Conservation (phyloP, 2,888 invertebrate genomes). For the Mechanitis mazaeus region DNA sequence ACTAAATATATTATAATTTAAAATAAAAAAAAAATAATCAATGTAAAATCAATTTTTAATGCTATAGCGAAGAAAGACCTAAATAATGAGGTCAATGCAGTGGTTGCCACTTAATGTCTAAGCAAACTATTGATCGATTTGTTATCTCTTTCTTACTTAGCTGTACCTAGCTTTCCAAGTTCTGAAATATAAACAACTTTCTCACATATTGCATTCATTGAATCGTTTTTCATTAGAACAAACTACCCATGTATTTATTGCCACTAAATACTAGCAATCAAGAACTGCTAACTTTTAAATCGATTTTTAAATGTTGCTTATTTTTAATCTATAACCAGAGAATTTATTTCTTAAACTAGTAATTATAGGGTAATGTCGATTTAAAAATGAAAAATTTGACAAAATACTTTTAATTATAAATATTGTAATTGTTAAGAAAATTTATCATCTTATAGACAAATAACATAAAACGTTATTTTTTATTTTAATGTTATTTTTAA, state of each 20-base stretch:
- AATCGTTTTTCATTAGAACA: conserved; percentile 15
- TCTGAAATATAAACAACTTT: conserved; percentile 22
- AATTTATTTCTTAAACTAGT: not conserved
- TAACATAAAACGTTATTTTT: no score
- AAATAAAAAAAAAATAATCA: not conserved
- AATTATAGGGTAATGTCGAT: not conserved
- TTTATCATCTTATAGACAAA: no score
- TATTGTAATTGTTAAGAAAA: no score
- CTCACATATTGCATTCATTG: conserved; percentile 15
- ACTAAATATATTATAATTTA: not conserved
- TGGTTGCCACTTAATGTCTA: conserved; percentile 70
- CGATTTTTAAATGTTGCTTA: conserved; percentile 2
- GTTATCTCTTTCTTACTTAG: conserved; percentile 69
- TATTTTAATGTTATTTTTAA: not conserved
- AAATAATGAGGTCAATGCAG: conserved; percentile 74
- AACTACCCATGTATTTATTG: conserved; percentile 7
- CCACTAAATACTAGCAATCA: conserved; percentile 9
- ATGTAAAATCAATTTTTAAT: conserved; percentile 31
- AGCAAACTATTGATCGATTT: conserved; percentile 71
- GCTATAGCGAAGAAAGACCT: conserved; percentile 57
- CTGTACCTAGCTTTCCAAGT: conserved; percentile 34
- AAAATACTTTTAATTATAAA: no score
- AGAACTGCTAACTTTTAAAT: not conserved
- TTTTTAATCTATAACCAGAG: not conserved
- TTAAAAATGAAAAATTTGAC: conserved; percentile 1